These are phyloP conservation scores for Apogon hyalosoma DNA, from an alignment of 2,797 vertebrate genomes.

Conservation along the genomic window DNA sequence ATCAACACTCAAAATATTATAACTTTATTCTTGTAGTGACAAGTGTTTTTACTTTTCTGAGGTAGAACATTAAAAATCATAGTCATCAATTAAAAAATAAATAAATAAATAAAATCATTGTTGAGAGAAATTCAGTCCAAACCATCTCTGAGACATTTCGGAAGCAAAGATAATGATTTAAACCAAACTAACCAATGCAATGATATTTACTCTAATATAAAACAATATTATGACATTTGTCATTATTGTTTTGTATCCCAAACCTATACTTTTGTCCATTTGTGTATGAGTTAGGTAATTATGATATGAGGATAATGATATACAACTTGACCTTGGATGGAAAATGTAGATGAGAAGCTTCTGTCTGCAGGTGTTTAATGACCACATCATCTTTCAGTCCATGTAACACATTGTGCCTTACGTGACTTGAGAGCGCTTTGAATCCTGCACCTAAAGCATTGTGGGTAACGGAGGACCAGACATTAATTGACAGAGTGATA, in stretches of 20 bases:
- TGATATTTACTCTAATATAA: no score
- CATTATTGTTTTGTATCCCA: neutral
- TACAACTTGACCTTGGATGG: neutral
- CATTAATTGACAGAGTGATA: slow-evolving; percentile 18
- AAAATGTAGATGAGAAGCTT: neutral
- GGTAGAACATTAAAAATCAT: no score
- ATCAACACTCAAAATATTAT: no score
- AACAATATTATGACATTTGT: neutral
- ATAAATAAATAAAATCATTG: no score
- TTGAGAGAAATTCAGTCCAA: no score
- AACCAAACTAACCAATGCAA: neutral
- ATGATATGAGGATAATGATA: no score
- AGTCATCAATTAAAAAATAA: no score
- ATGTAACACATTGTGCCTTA: neutral
- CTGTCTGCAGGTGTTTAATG: neutral
- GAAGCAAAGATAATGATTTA: neutral
- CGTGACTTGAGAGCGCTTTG: neutral
- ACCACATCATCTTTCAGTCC: neutral
- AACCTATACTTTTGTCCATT: no score
- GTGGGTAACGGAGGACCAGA: slow-evolving; percentile 1
- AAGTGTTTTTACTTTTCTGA: no score
- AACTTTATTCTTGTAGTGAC: no score
- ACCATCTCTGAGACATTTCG: no score
- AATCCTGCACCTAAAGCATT: neutral
- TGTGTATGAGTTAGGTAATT: no score